These are phyloP conservation scores for Xanthorhoe spadicearia DNA, from an alignment of 2,888 invertebrate genomes.

Conservation along the genomic window DNA sequence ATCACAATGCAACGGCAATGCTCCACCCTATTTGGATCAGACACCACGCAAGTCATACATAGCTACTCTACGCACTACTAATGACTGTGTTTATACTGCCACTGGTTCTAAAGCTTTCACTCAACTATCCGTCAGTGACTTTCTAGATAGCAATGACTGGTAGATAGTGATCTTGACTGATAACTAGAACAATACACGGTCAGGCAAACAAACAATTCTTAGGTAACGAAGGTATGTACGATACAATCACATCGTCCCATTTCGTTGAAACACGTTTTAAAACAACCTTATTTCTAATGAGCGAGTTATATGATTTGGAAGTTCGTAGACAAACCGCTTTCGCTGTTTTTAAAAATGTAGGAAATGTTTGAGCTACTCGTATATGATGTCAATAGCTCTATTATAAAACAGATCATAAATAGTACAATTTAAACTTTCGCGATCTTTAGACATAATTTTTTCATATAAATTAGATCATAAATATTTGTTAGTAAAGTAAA, in stretches of 20 bases:
- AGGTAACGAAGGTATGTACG: not conserved
- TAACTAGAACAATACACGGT: conserved; percentile 13
- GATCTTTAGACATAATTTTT: too few species aligned
- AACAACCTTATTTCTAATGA: not conserved
- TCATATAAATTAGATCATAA: too few species aligned
- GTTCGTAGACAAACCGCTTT: too few species aligned
- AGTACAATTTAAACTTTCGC: too few species aligned
- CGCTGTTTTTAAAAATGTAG: too few species aligned
- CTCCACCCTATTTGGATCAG: conserved; percentile 23
- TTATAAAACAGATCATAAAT: too few species aligned
- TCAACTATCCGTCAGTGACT: conserved; percentile 33
- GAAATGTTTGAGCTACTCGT: too few species aligned
- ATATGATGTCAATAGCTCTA: too few species aligned
- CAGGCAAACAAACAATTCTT: not conserved
- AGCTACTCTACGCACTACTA: conserved; percentile 42
- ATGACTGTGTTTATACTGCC: conserved; percentile 43
- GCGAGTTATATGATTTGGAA: too few species aligned
- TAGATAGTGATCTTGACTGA: conserved; percentile 35
- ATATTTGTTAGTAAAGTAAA: not conserved
- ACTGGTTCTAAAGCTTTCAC: conserved; percentile 37
- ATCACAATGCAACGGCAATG: not conserved
- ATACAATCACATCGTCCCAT: not conserved
- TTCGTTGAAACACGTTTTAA: not conserved
- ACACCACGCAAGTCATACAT: conserved; percentile 28
- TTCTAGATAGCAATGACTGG: conserved; percentile 39